Conservation (phyloP, 2,113 vertebrate species). For the Edolisoma coerulescens region DNA sequence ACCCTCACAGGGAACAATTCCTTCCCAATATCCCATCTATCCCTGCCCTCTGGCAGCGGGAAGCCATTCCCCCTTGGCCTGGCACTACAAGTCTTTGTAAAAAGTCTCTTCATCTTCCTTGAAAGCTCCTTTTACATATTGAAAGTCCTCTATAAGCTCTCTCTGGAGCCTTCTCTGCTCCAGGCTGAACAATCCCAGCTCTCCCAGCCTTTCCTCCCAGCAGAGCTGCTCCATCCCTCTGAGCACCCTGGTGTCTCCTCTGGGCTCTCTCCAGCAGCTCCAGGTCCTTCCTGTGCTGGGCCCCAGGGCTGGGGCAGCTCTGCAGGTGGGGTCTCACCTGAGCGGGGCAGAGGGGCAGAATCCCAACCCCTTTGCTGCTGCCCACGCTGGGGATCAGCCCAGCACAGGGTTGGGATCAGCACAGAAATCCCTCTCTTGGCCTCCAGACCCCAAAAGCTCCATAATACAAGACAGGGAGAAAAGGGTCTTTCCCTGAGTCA, state of each 20-base stretch:
- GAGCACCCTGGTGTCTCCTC: background rate
- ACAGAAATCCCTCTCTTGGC: background rate
- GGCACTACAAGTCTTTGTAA: background rate
- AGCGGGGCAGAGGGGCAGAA: background rate
- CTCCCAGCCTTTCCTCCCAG: background rate
- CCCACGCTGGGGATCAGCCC: background rate
- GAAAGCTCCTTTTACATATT: background rate
- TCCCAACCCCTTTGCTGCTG: background rate
- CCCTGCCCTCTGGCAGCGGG: background rate
- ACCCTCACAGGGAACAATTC: fast-evolving
- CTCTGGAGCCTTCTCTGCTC: background rate
- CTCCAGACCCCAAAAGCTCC: background rate
- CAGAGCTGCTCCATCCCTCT: background rate
- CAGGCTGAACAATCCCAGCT: background rate
- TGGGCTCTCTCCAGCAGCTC: background rate
- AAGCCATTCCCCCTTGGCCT: background rate
- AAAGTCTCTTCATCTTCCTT: background rate
- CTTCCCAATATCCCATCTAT: background rate
- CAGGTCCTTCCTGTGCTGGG: background rate
- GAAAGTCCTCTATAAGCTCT: background rate
- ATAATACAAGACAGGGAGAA: background rate
- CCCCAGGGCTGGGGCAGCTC: background rate
- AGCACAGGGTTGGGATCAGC: background rate
- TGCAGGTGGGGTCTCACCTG: background rate
- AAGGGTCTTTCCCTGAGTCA: background rate